Conservation (phyloP, 64 coral and sea anemone species). For the Actinia equina region DNA sequence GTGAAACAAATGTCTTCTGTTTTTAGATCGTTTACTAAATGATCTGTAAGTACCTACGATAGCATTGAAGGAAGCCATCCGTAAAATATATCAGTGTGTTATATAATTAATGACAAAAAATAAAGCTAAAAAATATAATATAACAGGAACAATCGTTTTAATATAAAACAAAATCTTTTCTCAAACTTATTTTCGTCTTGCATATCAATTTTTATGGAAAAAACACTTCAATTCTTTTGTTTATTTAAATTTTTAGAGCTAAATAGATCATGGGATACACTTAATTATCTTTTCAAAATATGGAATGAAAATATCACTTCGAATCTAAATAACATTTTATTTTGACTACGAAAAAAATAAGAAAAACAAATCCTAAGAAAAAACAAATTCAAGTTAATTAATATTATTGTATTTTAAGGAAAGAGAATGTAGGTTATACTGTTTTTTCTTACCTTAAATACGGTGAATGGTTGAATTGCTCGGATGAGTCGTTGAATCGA, state of each 20-base stretch:
- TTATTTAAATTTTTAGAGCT: neutral
- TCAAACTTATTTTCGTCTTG: neutral
- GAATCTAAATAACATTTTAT: neutral
- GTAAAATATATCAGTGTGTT: neutral
- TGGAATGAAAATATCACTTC: too few species aligned
- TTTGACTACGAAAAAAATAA: neutral
- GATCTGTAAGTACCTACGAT: neutral
- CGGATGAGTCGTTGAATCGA: neutral
- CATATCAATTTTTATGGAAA: neutral
- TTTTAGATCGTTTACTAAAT: neutral
- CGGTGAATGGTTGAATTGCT: neutral
- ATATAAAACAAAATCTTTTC: neutral
- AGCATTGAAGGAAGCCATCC: neutral
- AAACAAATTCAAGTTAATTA: neutral
- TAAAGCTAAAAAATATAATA: neutral
- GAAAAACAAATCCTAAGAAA: neutral
- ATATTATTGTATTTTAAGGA: neutral
- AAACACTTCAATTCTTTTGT: neutral
- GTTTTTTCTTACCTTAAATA: neutral
- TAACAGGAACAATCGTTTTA: neutral
- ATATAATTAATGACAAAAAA: constrained; percentile 13
- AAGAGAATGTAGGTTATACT: neutral
- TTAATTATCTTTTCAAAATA: too few species aligned
- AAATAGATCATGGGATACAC: neutral
- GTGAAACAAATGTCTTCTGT: neutral